phyloP scores from a whole-genome alignment of 1,140 invertebrate genomes.

The Campoletis sonorensis region DNA sequence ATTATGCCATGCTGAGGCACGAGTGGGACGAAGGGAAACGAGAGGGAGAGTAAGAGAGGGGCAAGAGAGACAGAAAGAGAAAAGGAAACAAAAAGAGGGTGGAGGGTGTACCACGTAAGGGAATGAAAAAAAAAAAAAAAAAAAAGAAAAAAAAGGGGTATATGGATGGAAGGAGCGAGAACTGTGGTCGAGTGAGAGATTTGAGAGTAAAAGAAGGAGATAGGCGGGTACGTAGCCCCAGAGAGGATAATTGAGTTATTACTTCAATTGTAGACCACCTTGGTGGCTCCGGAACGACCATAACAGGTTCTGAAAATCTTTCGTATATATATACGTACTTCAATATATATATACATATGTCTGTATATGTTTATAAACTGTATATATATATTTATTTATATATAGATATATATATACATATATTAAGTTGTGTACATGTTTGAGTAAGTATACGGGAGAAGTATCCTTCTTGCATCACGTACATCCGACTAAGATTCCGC shows the following conservation, averaged over 20 bases:
- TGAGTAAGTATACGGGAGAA: slow-evolving; percentile 20
- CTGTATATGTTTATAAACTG: neutral
- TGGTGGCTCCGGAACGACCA: slow-evolving; percentile 74
- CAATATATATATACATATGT: neutral
- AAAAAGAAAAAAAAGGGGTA: slow-evolving; percentile 31
- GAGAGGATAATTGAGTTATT: slow-evolving; percentile 78
- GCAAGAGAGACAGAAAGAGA: slow-evolving; percentile 19
- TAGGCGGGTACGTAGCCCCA: slow-evolving; percentile 72
- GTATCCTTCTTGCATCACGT: slow-evolving; percentile 45
- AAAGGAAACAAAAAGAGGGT: neutral
- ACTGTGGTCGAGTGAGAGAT: slow-evolving; percentile 70
- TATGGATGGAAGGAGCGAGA: slow-evolving; percentile 20
- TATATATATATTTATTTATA: too few relatives aligned
- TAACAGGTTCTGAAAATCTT: slow-evolving; percentile 76
- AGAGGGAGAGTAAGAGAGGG: neutral
- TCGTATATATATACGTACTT: slow-evolving; percentile 69
- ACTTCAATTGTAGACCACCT: slow-evolving; percentile 78
- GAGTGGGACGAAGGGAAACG: slow-evolving; percentile 26
- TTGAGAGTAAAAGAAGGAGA: slow-evolving; percentile 77
- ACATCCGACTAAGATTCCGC: slow-evolving; percentile 45
- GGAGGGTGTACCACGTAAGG: slow-evolving; percentile 12
- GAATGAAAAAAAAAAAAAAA: slow-evolving; percentile 37
- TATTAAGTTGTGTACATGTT: neutral
- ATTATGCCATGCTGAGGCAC: slow-evolving; percentile 59
- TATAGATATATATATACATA: neutral